phyloP scores from a whole-genome alignment of 1,140 invertebrate species.

The Drosophila navojoa region DNA sequence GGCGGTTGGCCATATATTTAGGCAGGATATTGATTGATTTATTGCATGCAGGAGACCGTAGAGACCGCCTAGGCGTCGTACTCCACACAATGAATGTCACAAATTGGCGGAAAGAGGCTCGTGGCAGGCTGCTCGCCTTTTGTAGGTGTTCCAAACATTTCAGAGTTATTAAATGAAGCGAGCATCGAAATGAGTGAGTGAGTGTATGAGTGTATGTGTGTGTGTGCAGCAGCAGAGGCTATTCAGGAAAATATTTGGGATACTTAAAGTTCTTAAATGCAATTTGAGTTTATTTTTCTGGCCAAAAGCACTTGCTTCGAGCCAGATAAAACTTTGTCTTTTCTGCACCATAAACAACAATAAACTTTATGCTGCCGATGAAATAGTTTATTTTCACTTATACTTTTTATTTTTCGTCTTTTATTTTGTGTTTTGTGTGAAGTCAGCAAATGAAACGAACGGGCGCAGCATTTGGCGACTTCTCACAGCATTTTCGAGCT shows the following conservation, averaged over 20 bases:
- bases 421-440: neutral
- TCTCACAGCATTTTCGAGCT: slow-evolving; percentile 41
- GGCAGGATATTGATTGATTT: slow-evolving; percentile 62
- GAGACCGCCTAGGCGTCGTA: slow-evolving; percentile 39
- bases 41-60: slow-evolving; percentile 47
- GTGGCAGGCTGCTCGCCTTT: slow-evolving; percentile 14
- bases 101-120: slow-evolving; percentile 26
- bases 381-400: neutral
- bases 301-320: slow-evolving; percentile 15
- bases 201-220: no score
- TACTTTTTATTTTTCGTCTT: neutral
- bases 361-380: slow-evolving; percentile 36
- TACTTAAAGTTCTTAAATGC: slow-evolving; percentile 12
- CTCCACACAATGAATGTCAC: slow-evolving; percentile 55
- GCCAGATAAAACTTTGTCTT: slow-evolving; percentile 12
- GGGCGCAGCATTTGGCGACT: slow-evolving; percentile 30
- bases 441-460: slow-evolving; percentile 14
- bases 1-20: slow-evolving; percentile 44
- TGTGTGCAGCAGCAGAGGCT: neutral
- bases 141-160: slow-evolving; percentile 29
- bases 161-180: slow-evolving; percentile 33
- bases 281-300: slow-evolving; percentile 24
- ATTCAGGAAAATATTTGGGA: neutral
- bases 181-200: slow-evolving; percentile 2
- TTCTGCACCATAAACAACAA: slow-evolving; percentile 40